Evolutionary conservation across 2,888 invertebrate species (phyloP), one percentile per base, ranked within the genome.

Genomic region (Drosophila subsilvestris): DNA sequence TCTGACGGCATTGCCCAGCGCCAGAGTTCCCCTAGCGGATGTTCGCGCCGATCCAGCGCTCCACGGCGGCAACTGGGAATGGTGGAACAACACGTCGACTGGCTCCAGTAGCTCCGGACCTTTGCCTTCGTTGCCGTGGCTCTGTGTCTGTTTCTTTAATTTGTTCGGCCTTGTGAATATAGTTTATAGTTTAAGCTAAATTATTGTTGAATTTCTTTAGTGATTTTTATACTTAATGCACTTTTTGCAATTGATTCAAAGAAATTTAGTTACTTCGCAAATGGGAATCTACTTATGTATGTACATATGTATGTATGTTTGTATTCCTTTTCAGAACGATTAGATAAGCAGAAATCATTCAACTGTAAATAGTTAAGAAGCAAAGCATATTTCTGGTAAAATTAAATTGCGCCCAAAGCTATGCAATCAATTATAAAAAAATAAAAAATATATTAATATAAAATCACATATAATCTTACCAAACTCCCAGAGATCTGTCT

Each of bases 11-110:
- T 66, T 93, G 12, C 90, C 92, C 1, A 91, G 93, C 2, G 91
- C 80, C 2, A 90, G 92, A 27, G 93, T 94, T 66, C 74, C 93
- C 1, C 90, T 90, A 0, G 79, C 89, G 1, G 95, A 95, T 86
- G 90, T 92, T 0, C 90, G 90, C 1, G 93, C 93, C 0, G 91
- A 95, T 91, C 95, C 95, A 0, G 80, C 77, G 0, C 81, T 92
- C 9, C 94, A 93, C 92, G 93, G 93, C 63, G 91, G 93, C 60
- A 93, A 93, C 1, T 95, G 95, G 95, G 92, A 93, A 10, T 93
- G 93, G 89, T 95, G 95, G 95, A 84, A 82, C 37, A 56, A 70
- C 5, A 79, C 83, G 14, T 32, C 48, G 20, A 45, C 58, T 2
- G 49, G 12, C 2, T 58, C 69, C 3, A 51, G 56, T 47, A 60